These are phyloP conservation scores for Psittacula echo DNA, from an alignment of 2,797 vertebrate species.

Conservation along the genomic window DNA sequence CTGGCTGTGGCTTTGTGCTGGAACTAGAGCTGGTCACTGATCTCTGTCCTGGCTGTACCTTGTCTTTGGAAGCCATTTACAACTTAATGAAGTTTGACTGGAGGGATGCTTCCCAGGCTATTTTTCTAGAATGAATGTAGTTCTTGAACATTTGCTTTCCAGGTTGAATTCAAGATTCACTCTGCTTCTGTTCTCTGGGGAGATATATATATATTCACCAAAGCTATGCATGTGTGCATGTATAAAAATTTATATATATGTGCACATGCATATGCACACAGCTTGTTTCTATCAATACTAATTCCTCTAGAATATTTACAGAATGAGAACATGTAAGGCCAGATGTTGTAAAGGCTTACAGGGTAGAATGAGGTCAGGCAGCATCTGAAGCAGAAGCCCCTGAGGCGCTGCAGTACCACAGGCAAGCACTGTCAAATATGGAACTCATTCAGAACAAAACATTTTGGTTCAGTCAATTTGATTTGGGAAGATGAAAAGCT, in stretches of 20 bases:
- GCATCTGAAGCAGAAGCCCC: conserved; percentile 23
- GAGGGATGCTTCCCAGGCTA: neutral
- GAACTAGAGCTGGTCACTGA: neutral
- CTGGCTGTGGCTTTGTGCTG: neutral
- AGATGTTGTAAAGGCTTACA: neutral
- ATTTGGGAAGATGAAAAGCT: neutral
- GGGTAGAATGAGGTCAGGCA: conserved; percentile 24
- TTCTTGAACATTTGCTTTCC: neutral
- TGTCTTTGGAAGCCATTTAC: neutral
- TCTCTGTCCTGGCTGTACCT: neutral
- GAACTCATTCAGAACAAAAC: neutral
- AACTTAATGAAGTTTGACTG: neutral
- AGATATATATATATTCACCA: neutral
- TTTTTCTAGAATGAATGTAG: neutral
- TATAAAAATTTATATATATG: neutral
- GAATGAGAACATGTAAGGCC: conserved; percentile 8
- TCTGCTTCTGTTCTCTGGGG: neutral
- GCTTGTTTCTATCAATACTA: neutral
- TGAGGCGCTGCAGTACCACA: neutral
- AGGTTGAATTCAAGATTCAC: neutral
- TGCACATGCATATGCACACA: neutral
- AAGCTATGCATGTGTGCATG: neutral
- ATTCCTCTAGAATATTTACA: conserved; percentile 26
- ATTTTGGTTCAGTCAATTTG: neutral
- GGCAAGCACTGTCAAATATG: neutral